Evolutionary conservation across 1,140 invertebrate species (phyloP).

Genomic region (Conus ventricosus): DNA sequence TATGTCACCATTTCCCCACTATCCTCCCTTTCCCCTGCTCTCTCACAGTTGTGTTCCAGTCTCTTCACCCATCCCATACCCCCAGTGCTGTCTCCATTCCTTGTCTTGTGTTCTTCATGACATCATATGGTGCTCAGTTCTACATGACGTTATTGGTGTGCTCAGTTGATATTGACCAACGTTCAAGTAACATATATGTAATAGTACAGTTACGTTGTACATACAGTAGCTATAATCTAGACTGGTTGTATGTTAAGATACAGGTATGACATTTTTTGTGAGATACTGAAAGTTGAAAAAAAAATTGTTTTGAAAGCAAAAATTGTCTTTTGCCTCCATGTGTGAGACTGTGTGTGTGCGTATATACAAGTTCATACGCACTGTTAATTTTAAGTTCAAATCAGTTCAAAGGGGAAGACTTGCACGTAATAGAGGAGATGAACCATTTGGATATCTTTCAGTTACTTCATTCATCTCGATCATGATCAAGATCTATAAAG

Average conservation of each 20-base stretch:
- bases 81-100: background rate
- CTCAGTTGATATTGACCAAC: background rate
- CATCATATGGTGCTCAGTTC: too few relatives aligned
- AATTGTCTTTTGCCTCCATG: background rate
- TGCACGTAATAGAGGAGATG: too few relatives aligned
- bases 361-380: too few relatives aligned
- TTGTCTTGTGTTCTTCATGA: conserved; percentile 2
- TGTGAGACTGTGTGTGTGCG: too few relatives aligned
- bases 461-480: too few relatives aligned
- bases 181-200: background rate
- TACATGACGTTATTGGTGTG: background rate
- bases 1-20: too few relatives aligned
- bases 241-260: background rate
- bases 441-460: too few relatives aligned
- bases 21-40: background rate
- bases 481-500: too few relatives aligned
- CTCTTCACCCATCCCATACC: background rate
- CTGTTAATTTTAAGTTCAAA: too few relatives aligned
- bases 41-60: background rate
- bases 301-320: background rate
- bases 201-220: background rate
- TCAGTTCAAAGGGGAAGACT: too few relatives aligned
- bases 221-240: background rate
- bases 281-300: conserved; percentile 4
- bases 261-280: background rate